phyloP scores from a whole-genome alignment of 2,113 vertebrate species.

The Oceanites oceanicus region DNA sequence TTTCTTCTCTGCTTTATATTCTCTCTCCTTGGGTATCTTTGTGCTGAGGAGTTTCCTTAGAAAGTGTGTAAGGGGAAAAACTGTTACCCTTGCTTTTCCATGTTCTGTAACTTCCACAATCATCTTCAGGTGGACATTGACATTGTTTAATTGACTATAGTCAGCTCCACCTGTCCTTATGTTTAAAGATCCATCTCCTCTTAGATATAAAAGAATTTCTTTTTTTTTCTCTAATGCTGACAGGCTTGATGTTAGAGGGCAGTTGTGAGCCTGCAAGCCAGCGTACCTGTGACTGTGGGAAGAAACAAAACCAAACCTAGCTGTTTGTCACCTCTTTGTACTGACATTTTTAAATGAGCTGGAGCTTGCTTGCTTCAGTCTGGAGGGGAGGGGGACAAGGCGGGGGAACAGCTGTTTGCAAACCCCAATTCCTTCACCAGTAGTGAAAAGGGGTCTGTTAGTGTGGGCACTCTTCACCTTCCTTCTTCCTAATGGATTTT shows the following conservation, averaged over 20 bases:
- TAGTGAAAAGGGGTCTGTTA: neutral
- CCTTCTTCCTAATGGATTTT: too few species aligned
- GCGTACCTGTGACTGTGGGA: neutral
- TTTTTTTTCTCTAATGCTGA: neutral
- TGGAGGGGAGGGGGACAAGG: neutral
- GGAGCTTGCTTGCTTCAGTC: neutral
- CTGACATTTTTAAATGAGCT: rapidly evolving
- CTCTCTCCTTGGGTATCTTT: neutral
- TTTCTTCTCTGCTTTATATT: neutral
- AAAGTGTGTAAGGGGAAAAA: neutral
- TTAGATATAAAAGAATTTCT: neutral
- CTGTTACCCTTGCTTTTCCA: neutral
- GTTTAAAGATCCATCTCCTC: neutral
- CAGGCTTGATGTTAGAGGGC: neutral
- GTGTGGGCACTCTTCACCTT: neutral
- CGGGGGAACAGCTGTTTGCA: neutral
- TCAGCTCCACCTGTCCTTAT: neutral
- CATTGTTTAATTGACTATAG: neutral
- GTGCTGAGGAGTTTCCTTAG: neutral
- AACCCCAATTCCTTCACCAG: neutral
- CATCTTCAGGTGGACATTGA: neutral
- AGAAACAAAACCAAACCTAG: neutral
- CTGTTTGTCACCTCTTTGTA: neutral
- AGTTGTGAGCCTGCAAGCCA: neutral
- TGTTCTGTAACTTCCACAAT: too few species aligned